Evolutionary conservation across 2,888 invertebrate genomes (phyloP).

Genomic region (Apamea anceps): DNA sequence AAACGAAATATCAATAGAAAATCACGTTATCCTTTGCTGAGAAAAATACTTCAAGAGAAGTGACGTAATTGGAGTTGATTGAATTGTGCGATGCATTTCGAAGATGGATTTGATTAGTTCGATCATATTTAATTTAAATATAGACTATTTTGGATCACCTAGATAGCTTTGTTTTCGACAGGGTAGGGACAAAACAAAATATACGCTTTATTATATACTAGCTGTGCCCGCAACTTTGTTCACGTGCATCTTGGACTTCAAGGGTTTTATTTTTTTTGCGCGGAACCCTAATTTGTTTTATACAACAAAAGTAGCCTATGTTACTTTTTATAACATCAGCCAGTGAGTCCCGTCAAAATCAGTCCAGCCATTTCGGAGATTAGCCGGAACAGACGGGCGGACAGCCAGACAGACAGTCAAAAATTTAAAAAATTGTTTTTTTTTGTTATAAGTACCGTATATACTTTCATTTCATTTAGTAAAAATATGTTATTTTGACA

Average conservation of each 20-base stretch:
- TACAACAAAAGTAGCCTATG: no score
- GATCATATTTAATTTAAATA: constrained; percentile 34
- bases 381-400: not conserved
- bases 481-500: not conserved
- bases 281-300: no score
- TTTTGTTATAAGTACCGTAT: no score
- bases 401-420: not conserved
- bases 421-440: no score
- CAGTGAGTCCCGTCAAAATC: not conserved
- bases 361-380: not conserved
- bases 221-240: no score
- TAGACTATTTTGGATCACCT: constrained; percentile 22
- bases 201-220: not conserved
- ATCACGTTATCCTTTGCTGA: constrained; percentile 4
- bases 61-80: constrained; percentile 23
- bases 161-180: constrained; percentile 15
- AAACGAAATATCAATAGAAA: constrained; percentile 17
- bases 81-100: constrained; percentile 28
- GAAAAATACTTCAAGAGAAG: constrained; percentile 11
- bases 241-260: no score
- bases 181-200: not conserved
- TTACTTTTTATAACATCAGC: not conserved
- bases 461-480: not conserved
- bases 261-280: no score
- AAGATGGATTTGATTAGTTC: constrained; percentile 38